Percentiles rank a stretch among this genome's conserved stretches.
These are phyloP conservation scores for Andrena marginata DNA, from an alignment of 2,888 invertebrate species.

Conservation along the genomic window DNA sequence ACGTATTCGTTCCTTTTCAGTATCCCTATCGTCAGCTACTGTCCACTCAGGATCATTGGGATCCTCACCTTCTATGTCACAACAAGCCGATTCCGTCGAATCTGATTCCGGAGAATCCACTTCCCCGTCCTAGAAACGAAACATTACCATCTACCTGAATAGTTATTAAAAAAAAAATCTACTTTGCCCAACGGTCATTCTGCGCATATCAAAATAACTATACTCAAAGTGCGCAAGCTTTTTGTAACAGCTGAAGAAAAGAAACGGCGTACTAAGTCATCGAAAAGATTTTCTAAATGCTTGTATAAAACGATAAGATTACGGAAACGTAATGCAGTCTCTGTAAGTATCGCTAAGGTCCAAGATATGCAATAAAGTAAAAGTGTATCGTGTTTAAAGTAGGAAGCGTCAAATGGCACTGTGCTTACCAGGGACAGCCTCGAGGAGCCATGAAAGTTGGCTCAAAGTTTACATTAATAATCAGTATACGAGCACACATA, in stretches of 20 bases:
- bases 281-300: slow-evolving; percentile 56
- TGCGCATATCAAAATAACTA: slow-evolving; percentile 59
- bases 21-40: slow-evolving; percentile 85
- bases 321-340: slow-evolving; percentile 49
- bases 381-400: slow-evolving; percentile 63
- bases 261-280: slow-evolving; percentile 65
- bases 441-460: slow-evolving; percentile 76
- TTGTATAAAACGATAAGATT: slow-evolving; percentile 48
- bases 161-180: slow-evolving; percentile 18
- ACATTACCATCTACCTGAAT: slow-evolving; percentile 62
- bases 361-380: slow-evolving; percentile 60
- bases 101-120: slow-evolving; percentile 85
- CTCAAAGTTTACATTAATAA: slow-evolving; percentile 75
- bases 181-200: slow-evolving; percentile 50
- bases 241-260: slow-evolving; percentile 63
- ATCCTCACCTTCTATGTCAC: slow-evolving; percentile 89
- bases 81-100: slow-evolving; percentile 87
- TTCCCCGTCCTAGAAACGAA: slow-evolving; percentile 84
- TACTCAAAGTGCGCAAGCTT: slow-evolving; percentile 61
- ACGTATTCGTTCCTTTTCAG: slow-evolving; percentile 84
- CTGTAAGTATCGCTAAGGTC: slow-evolving; percentile 53
- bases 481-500: slow-evolving; percentile 67
- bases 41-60: slow-evolving; percentile 95
- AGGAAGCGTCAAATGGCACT: slow-evolving; percentile 73
- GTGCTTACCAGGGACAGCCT: slow-evolving; percentile 73